Conservation (phyloP, 2,113 vertebrate species). For the Sander vitreus region DNA sequence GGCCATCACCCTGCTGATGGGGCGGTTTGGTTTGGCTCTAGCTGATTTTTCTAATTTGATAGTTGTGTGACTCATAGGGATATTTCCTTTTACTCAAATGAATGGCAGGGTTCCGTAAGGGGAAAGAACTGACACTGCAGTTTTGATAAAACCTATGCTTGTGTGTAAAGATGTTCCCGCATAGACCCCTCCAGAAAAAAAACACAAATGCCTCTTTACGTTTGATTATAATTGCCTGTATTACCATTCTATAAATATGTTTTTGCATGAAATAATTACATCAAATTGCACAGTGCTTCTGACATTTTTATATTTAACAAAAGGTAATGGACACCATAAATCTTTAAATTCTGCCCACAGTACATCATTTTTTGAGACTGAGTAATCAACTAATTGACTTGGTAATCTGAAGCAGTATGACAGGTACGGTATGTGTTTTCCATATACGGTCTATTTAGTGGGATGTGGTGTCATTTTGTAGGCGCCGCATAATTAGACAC, state of each 20-base stretch:
- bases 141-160: not conserved
- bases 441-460: not conserved
- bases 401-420: not conserved
- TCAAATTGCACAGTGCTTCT: not conserved
- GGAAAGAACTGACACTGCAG: not conserved
- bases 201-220: not conserved
- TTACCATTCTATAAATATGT: not conserved
- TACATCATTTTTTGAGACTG: not conserved
- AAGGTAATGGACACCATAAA: not conserved
- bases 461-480: not conserved
- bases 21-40: conserved; percentile 5
- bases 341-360: too few relatives aligned
- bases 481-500: not conserved
- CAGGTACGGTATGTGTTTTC: not conserved
- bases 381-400: too few relatives aligned
- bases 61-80: not conserved
- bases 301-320: not conserved
- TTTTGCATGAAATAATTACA: not conserved
- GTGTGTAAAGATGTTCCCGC: not conserved
- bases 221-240: not conserved
- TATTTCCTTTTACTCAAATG: conserved; percentile 16
- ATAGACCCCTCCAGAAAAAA: not conserved
- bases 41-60: conserved; percentile 21
- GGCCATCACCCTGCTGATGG: not conserved
- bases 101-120: not conserved